Conservation (phyloP, 2,797 vertebrate species). For the Girardinus metallicus region DNA sequence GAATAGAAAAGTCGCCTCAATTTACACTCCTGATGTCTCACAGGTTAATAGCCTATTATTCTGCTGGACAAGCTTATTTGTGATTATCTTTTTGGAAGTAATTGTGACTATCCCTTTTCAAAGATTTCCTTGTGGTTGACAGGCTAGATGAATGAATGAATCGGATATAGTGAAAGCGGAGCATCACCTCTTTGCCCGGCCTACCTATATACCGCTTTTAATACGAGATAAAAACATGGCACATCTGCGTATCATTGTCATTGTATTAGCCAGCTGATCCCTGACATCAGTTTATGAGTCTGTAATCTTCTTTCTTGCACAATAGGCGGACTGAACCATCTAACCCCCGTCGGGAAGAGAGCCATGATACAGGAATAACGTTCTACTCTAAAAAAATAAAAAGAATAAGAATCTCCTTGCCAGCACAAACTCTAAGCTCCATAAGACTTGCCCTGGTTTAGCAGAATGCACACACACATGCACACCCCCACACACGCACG, state of each 20-base stretch:
- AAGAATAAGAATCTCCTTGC: constrained; percentile 44
- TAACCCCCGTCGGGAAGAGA: constrained; percentile 73
- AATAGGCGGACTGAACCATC: constrained; percentile 77
- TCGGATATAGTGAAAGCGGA: constrained; percentile 49
- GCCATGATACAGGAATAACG: constrained; percentile 64
- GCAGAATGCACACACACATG: constrained; percentile 59
- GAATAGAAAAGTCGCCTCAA: constrained; percentile 30
- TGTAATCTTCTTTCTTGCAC: constrained; percentile 80
- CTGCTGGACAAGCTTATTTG: constrained; percentile 62
- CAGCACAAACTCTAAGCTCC: constrained; percentile 72
- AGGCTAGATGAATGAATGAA: constrained; percentile 51
- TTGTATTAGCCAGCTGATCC: constrained; percentile 80
- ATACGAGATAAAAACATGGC: constrained; percentile 65
- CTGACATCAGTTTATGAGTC: constrained; percentile 83
- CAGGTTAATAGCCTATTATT: constrained; percentile 69
- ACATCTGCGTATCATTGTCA: constrained; percentile 79
- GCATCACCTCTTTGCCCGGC: constrained; percentile 51
- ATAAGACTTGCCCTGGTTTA: constrained; percentile 74
- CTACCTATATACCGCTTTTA: constrained; percentile 62
- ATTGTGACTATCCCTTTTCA: constrained; percentile 44
- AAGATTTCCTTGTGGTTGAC: constrained; percentile 51
- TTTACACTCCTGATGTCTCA: constrained; percentile 42
- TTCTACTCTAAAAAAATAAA: constrained; percentile 39
- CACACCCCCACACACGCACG: constrained; percentile 55
- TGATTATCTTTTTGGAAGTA: constrained; percentile 57